Percentiles rank a stretch among this genome's conserved stretches.
Evolutionary conservation across 1,140 invertebrate species (phyloP).

Genomic region (Globodera ellingtonae): DNA sequence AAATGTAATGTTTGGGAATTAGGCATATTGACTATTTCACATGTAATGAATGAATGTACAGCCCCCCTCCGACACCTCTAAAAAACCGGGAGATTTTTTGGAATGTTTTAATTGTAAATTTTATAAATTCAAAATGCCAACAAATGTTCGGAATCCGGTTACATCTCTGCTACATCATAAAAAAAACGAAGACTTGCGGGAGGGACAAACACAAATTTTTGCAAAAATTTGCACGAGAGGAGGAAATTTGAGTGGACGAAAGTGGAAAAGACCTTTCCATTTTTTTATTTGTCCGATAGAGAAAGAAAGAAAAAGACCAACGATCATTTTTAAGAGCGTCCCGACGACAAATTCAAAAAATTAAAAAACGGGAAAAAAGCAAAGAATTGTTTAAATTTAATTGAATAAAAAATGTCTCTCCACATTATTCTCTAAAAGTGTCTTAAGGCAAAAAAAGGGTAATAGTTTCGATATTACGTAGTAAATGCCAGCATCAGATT

Average conservation of each 20-base stretch:
- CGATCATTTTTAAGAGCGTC: not conserved
- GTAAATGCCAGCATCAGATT: slow-evolving; percentile 54
- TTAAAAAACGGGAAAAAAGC: not conserved
- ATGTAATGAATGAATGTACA: not conserved
- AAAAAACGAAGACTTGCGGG: not conserved
- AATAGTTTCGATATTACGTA: slow-evolving; percentile 43
- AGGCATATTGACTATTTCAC: not conserved
- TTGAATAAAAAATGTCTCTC: not conserved
- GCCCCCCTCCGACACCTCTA: no score
- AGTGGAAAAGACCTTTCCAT: not conserved
- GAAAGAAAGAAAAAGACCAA: slow-evolving; percentile 2
- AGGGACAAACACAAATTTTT: not conserved
- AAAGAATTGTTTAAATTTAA: not conserved
- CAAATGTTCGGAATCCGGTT: not conserved
- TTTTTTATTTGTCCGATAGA: not conserved
- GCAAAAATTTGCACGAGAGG: not conserved
- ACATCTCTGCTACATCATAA: no score
- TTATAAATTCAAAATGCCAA: not conserved
- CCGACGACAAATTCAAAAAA: not conserved
- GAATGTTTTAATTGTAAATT: not conserved
- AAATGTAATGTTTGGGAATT: no score
- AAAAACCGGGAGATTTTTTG: not conserved
- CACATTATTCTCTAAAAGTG: not conserved
- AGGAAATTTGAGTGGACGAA: not conserved
- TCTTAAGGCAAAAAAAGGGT: not conserved